phyloP scores from a whole-genome alignment of 2,113 vertebrate species.

The Hydropotes inermis region DNA sequence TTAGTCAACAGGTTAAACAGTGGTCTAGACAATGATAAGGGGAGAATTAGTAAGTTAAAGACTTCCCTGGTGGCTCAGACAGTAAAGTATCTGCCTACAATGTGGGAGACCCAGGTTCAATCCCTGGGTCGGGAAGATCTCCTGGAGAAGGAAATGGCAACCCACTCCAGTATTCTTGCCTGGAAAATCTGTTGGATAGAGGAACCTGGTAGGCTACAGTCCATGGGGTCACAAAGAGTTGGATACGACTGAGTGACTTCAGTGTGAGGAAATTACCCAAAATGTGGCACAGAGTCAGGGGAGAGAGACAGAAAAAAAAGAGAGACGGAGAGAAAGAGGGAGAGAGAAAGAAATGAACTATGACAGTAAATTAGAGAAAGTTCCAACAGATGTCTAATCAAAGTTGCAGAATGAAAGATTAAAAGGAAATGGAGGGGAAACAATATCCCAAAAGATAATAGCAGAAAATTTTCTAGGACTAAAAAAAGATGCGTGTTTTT shows the following conservation, averaged over 20 bases:
- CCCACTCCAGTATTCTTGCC: background rate
- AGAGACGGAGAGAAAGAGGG: background rate
- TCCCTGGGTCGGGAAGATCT: background rate
- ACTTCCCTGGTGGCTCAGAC: background rate
- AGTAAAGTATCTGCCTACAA: background rate
- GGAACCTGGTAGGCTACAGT: background rate
- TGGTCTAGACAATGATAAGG: background rate
- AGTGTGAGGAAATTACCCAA: background rate
- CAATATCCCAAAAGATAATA: background rate
- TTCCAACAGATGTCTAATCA: background rate
- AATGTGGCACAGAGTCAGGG: background rate
- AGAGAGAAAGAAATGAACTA: background rate
- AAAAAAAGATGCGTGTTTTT: background rate
- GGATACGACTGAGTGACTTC: background rate
- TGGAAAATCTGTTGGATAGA: background rate
- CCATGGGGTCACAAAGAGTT: background rate
- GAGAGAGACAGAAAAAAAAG: background rate
- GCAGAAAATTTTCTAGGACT: background rate
- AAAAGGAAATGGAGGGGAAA: background rate
- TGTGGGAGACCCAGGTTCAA: background rate
- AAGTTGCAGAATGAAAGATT: background rate
- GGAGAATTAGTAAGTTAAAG: slow-evolving; percentile 16
- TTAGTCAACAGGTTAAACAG: background rate
- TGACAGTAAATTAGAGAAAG: background rate
- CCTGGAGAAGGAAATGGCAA: background rate